Evolutionary conservation across 92 coral and sea anemone genomes (phyloP).

Genomic region (Chrysogorgia sp.): DNA sequence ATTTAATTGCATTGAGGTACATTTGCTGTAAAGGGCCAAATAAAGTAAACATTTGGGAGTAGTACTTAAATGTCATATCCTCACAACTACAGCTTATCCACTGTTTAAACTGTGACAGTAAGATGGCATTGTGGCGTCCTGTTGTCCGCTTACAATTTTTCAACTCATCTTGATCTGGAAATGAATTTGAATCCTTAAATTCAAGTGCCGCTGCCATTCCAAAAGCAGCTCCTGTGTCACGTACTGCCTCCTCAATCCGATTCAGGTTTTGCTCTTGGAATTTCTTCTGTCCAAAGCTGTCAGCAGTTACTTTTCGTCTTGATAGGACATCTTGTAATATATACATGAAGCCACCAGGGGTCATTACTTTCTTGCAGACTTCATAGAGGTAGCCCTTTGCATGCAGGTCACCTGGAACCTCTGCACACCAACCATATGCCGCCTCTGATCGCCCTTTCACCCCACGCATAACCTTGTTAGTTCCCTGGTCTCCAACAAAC

Average conservation of each 20-base stretch:
- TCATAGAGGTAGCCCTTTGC: slow-evolving; percentile 64
- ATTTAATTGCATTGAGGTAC: slow-evolving; percentile 21
- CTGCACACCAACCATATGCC: slow-evolving; percentile 56
- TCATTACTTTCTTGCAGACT: slow-evolving; percentile 46
- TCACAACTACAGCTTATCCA: slow-evolving; percentile 9
- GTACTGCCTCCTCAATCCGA: slow-evolving; percentile 23
- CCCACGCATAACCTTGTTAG: slow-evolving; percentile 39
- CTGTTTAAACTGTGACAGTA: slow-evolving; percentile 30
- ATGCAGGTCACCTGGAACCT: slow-evolving; percentile 63
- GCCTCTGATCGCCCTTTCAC: slow-evolving; percentile 16
- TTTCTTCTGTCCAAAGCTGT: slow-evolving; percentile 36
- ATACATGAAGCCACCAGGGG: slow-evolving; percentile 43
- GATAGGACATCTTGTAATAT: slow-evolving; percentile 44
- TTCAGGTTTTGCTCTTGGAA: slow-evolving; percentile 30
- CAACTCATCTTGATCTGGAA: slow-evolving; percentile 45
- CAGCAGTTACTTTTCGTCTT: slow-evolving; percentile 54
- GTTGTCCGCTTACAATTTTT: neutral
- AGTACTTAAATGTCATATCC: slow-evolving; percentile 38
- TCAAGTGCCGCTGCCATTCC: slow-evolving; percentile 37
- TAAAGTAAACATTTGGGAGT: slow-evolving; percentile 48
- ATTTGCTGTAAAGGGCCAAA: slow-evolving; percentile 60
- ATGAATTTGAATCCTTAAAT: slow-evolving; percentile 25
- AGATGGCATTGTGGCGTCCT: slow-evolving; percentile 47
- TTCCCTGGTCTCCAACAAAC: slow-evolving; percentile 57
- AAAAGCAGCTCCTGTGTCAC: slow-evolving; percentile 17